These are phyloP conservation scores for Danio tinwini DNA, from an alignment of 2,797 vertebrate species.

Conservation along the genomic window DNA sequence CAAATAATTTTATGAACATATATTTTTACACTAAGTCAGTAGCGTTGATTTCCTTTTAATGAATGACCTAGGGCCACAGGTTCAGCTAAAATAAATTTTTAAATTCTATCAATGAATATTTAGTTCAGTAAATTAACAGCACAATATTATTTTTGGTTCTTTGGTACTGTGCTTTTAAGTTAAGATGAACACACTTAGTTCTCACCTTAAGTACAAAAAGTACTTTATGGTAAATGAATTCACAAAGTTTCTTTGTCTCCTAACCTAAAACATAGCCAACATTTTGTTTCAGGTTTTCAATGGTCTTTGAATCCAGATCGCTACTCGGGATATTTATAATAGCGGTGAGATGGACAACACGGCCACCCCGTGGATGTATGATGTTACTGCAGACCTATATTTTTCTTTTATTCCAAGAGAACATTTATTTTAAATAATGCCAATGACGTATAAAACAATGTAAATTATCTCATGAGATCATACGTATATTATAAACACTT, in stretches of 20 bases:
- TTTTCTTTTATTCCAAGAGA: background rate
- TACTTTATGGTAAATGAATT: background rate
- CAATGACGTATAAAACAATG: background rate
- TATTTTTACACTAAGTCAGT: too few species aligned
- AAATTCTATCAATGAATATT: too few species aligned
- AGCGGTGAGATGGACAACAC: slow-evolving; percentile 7
- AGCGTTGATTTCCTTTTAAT: too few species aligned
- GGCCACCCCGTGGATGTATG: slow-evolving; percentile 32
- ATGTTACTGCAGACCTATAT: background rate
- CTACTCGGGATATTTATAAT: background rate
- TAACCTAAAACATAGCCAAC: background rate
- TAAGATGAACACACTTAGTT: too few species aligned
- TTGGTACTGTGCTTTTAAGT: too few species aligned
- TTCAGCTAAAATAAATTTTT: too few species aligned
- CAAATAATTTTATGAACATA: too few species aligned
- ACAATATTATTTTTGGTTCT: too few species aligned
- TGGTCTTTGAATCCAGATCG: background rate
- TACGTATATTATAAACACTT: background rate
- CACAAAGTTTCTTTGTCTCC: background rate
- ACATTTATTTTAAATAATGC: background rate
- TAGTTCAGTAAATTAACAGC: too few species aligned
- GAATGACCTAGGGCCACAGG: too few species aligned
- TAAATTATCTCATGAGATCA: background rate
- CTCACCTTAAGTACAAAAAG: background rate
- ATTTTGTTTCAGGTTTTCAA: background rate